Base-by-base conservation (phyloP, 2,888 invertebrate genomes). In the Gastracanthus pulcherrimus region DNA sequence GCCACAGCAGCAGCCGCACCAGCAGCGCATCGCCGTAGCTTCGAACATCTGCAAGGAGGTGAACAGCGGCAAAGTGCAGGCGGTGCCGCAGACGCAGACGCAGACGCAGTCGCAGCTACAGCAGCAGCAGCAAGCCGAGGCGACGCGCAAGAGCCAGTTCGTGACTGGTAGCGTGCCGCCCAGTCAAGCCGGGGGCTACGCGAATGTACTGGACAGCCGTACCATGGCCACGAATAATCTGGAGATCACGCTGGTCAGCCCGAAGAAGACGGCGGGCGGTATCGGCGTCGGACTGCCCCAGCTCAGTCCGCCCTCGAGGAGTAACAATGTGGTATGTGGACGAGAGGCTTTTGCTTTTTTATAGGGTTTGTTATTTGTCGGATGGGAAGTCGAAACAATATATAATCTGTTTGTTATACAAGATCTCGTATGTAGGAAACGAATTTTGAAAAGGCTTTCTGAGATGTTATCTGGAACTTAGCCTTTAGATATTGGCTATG, bases 171-270 rank as follows among this genome's bases (percentile, higher is more conserved):
- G 66, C 11, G 36, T 51, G 1, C n/a, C 58, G 0, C 11, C 69
- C 1, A 69, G 19, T 41, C 51, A 69, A 1, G 19, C 41, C 6
- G 41, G 13, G 11, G 58, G 38, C 7, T 81, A 77, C n/a, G n/a
- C 67, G 13, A 71, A 75, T 13, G 88, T 92, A 55, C 87, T 93
- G 62, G 93, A 93, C 58, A 92, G 92, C 19, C 88, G 93, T 45
- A 91, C 92, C 5, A 91, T 95, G 41, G 94, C 94, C 0, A 94
- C 95, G 0, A 95, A 95, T 51, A 91, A 91, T 88, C 89, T 96
- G 74, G 96, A 96, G 88, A 96, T 96, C 34, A 96, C 96, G 0
- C 88, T 96, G 82, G 95, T 96, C 0, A 93, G 93, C 79, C 93
- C 94, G 0, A 89, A 89, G 38, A 87, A 87, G 66, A 55, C 72